Conservation (phyloP, 1,140 invertebrate genomes). For the Drosophila navojoa region DNA sequence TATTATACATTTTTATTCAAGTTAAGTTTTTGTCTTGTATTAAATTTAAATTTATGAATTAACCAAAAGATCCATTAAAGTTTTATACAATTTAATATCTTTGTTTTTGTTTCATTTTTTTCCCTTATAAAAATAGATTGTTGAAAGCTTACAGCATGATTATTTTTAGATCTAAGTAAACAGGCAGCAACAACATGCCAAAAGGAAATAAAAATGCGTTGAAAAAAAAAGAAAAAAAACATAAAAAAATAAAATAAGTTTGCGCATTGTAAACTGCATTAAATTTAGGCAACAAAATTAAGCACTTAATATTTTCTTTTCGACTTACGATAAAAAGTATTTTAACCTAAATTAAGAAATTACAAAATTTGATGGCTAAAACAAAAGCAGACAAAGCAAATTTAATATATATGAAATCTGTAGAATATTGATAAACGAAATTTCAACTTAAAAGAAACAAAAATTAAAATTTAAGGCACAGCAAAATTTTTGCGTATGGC, state of each 20-base stretch:
- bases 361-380: constrained; percentile 32
- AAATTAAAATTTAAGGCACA: constrained; percentile 71
- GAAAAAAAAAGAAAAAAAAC: constrained; percentile 9
- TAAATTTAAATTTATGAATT: constrained; percentile 4
- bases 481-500: constrained; percentile 56
- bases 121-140: neutral
- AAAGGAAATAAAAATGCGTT: constrained; percentile 26
- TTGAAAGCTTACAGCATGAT: constrained; percentile 3
- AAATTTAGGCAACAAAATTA: constrained; percentile 63
- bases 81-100: constrained; percentile 7
- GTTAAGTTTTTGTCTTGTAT: constrained; percentile 35
- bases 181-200: constrained; percentile 31
- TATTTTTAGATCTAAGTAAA: constrained; percentile 11
- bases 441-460: constrained; percentile 38
- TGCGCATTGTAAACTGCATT: constrained; percentile 75
- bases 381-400: constrained; percentile 43
- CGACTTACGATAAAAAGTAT: constrained; percentile 33
- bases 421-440: constrained; percentile 55
- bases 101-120: constrained; percentile 7
- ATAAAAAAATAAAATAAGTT: neutral
- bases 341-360: constrained; percentile 47
- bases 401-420: constrained; percentile 34
- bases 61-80: constrained; percentile 19
- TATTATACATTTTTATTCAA: constrained; percentile 8
- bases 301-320: constrained; percentile 45